Base-by-base conservation (phyloP, 2,113 vertebrate genomes). In the Hucho hucho region DNA sequence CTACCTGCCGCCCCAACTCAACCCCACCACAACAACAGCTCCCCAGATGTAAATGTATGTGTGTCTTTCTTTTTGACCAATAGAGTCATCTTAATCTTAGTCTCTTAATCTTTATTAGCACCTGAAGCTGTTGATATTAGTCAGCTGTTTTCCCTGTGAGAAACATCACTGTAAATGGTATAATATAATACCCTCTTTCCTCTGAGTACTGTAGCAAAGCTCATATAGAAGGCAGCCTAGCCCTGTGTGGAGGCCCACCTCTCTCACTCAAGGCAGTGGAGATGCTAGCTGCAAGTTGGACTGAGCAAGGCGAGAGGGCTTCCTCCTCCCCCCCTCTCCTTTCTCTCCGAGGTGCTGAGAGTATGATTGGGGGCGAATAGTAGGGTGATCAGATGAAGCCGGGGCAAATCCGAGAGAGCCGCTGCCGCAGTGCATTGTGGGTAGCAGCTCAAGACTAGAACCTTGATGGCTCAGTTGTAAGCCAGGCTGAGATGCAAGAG, bases 391-490 rank as follows among this genome's bases (percentile, higher is more conserved):
- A 63, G 77, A 79, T 59, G 61, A 75, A 77, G 59, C 28, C 46
- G 22, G 0, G 24, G 7, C 18, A 11, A 43, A 9, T 58, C 20
- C 49, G 56, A 37, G 37, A 53, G 75, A 66, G 74, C 37, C 0
- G 20, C 76, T 78, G 72, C 29, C 6, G 28, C 43, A 59, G 75
- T 70, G 83, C 81, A 81, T 82, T 77, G 81, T 79, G 84, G 82
- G 76, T 77, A 74, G 49, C 65, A 28, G 72, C 47, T 76, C 67
- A 20, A 63, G 58, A 59, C 22, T 64, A 66, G 25, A 47, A 67
- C 59, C 66, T 71, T 78, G 84, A 87, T 70, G 82, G 74, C 79
- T 86, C 82, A 80, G 87, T 84, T 72, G 46, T 64, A 26, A 71
- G 63, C 82, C 73, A 75, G 80, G 80, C 83, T 74, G 74, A 81